Evolutionary conservation across 2,113 vertebrate species (phyloP).

Genomic region (Ochotona curzoniae): DNA sequence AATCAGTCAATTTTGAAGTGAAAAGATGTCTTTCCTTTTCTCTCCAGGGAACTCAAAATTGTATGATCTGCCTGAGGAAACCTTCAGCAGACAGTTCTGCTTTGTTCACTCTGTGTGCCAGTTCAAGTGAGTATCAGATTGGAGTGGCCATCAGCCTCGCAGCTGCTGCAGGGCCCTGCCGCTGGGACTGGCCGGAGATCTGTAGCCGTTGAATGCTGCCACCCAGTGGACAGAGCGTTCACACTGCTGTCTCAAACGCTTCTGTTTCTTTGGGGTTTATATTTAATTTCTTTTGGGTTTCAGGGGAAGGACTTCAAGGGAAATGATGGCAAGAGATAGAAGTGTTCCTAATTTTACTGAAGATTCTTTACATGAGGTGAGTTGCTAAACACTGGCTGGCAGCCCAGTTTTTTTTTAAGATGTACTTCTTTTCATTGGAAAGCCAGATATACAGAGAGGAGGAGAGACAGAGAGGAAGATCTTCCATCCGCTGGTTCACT

Average conservation of each 20-base stretch:
- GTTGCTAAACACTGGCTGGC: conserved; percentile 42
- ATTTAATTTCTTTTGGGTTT: conserved; percentile 55
- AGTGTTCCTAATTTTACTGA: conserved; percentile 88
- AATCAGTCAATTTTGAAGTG: not conserved
- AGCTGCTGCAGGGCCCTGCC: too few species aligned
- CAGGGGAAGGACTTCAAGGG: conserved; percentile 86
- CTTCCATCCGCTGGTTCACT: too few species aligned
- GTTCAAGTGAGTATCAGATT: conserved; percentile 85
- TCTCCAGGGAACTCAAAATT: conserved; percentile 83
- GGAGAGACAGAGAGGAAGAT: too few species aligned
- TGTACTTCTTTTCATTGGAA: too few species aligned
- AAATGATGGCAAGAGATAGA: conserved; percentile 87
- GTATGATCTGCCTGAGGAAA: conserved; percentile 84
- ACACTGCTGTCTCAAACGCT: not conserved
- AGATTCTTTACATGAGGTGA: conserved; percentile 87
- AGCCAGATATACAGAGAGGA: too few species aligned
- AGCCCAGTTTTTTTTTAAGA: not conserved
- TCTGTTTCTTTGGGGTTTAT: not conserved
- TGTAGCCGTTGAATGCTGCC: conserved; percentile 52
- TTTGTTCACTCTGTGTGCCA: conserved; percentile 85
- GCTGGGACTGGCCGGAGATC: not conserved
- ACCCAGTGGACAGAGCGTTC: conserved; percentile 70
- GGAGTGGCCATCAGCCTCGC: not conserved
- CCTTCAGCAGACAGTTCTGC: conserved; percentile 86
- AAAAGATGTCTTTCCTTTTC: conserved; percentile 69